Base-by-base conservation (phyloP, 2,888 invertebrate species). In the Drosophila diplacantha region DNA sequence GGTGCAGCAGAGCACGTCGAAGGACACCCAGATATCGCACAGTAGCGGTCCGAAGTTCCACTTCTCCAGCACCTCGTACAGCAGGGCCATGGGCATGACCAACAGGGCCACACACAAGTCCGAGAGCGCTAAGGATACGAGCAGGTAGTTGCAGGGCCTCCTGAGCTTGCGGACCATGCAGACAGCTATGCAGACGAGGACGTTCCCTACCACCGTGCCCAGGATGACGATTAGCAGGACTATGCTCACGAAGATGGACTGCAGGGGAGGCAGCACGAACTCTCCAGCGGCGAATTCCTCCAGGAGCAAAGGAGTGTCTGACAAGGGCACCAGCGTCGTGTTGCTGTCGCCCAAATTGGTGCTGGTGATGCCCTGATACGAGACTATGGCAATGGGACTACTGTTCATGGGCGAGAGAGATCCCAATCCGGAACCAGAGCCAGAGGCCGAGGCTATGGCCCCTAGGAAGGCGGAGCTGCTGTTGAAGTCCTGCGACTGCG, bases 1-100 rank as follows among this genome's bases (percentile, higher is more conserved):
- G 20, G 99, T 97, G 87, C 97, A 98, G 78, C 98, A 97, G 80
- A 98, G 92, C 34, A 99, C 97, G 89, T 99, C 99, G 87, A 97
- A 96, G 55, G 96, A 96, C 64, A 97, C 97, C 98, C 98, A 99
- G 69, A 97, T 91, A 86, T 97, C 96, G 89, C 98, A 98, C 84
- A 97, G 93, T 68, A 94, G 91, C 24, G 93, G 92, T 51, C 98
- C 98, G 84, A 99, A 97, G 76, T 94, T 93, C 99, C 99, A 99
- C 79, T 93, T 92, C 64, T 96, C 97, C 80, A 96, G 91, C 66
- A 98, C 93, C 89, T 98, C 98, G 88, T 97, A 96, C 34, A 96
- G 92, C 87, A 98, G 92, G 5, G 98, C 98, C 90, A 98, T 96
- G 8, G 98, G 97, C 99, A 99, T 99, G 65, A 99, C 98, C 81